These are phyloP conservation scores for Bombycilla garrulus DNA, from an alignment of 2,113 vertebrate species.

Conservation along the genomic window DNA sequence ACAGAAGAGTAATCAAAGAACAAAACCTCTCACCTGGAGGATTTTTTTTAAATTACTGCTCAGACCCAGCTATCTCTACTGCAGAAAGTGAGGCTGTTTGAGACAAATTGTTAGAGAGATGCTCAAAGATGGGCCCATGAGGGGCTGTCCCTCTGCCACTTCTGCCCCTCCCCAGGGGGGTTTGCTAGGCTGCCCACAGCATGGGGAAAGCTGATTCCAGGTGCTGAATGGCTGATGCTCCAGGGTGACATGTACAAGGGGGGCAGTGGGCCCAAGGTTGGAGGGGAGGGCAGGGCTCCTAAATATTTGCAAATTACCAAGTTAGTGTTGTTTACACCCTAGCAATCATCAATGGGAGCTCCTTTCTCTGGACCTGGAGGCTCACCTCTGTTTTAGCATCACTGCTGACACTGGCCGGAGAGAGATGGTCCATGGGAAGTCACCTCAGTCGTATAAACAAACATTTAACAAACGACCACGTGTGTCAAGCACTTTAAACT, in stretches of 20 bases:
- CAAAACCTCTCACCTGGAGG: not conserved
- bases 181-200: accelerated
- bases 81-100: not conserved
- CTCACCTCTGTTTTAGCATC: accelerated
- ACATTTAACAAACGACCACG: accelerated
- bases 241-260: no score
- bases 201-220: accelerated
- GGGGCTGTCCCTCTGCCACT: not conserved
- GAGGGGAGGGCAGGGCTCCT: not conserved
- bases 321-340: not conserved
- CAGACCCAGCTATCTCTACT: not conserved
- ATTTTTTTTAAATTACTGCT: not conserved
- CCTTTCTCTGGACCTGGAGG: not conserved
- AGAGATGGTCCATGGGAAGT: not conserved
- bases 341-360: accelerated
- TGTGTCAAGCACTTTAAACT: not conserved
- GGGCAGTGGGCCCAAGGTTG: not conserved
- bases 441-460: not conserved
- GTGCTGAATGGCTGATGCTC: not conserved
- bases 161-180: not conserved
- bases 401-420: not conserved
- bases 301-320: not conserved
- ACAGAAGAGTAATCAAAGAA: not conserved
- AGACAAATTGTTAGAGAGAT: not conserved
- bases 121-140: not conserved